These are phyloP conservation scores for Sicus ferrugineus DNA, from an alignment of 2,888 invertebrate species.

Conservation along the genomic window DNA sequence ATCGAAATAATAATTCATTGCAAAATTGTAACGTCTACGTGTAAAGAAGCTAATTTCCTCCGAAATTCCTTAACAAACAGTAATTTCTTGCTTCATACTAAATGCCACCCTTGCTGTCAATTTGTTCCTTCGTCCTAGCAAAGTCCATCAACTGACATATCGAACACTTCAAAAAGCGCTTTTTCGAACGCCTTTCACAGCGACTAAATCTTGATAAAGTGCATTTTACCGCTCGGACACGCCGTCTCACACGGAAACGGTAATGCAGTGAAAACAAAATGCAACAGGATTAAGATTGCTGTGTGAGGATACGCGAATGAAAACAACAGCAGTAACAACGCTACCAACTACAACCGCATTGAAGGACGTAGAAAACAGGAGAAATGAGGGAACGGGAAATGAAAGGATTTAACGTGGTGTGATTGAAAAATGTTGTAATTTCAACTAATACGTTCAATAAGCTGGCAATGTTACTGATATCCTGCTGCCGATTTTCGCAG, in stretches of 20 bases:
- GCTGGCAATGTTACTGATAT: slow-evolving; percentile 40
- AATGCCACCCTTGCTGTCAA: too few relatives aligned
- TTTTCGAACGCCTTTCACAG: slow-evolving; percentile 6
- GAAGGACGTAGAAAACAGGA: neutral
- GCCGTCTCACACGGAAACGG: neutral
- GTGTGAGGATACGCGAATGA: slow-evolving; percentile 18
- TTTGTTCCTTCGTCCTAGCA: neutral
- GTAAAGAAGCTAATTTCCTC: too few relatives aligned
- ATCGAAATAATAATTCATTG: neutral
- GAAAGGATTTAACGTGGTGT: slow-evolving; percentile 43
- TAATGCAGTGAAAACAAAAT: slow-evolving; percentile 13
- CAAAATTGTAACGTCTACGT: neutral
- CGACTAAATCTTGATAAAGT: slow-evolving; percentile 26
- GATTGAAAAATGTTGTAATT: slow-evolving; percentile 63
- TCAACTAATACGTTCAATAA: slow-evolving; percentile 58
- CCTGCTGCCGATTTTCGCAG: slow-evolving; percentile 7
- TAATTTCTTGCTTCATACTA: too few relatives aligned
- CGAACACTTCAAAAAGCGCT: slow-evolving; percentile 11
- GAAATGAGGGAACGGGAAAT: neutral
- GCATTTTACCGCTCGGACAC: neutral
- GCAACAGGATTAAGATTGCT: slow-evolving; percentile 27
- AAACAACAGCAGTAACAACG: neutral
- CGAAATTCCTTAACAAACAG: too few relatives aligned
- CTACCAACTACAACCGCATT: neutral
- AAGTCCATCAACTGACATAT: slow-evolving; percentile 16